These are phyloP conservation scores for Marmota monax DNA, from an alignment of 2,113 vertebrate species.

Conservation along the genomic window DNA sequence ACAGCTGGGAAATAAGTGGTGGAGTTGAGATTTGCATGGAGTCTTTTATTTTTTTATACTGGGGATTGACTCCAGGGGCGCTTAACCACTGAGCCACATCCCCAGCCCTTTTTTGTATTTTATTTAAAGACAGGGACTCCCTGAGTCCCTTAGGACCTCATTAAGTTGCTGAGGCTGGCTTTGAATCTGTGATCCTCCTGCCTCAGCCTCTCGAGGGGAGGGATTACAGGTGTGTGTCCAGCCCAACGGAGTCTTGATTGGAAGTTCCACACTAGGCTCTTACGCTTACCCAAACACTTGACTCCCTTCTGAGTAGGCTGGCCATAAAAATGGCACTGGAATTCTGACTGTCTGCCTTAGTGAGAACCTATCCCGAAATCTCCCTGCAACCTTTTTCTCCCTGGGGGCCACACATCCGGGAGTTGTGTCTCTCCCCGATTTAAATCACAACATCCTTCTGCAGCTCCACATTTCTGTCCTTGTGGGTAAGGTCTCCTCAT, in stretches of 20 bases:
- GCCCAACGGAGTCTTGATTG: no score
- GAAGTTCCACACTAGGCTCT: background rate
- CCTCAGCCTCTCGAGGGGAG: no score
- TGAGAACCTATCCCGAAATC: background rate
- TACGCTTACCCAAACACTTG: background rate
- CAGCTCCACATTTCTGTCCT: background rate
- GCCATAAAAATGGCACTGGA: accelerated
- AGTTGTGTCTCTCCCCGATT: background rate
- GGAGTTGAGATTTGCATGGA: no score
- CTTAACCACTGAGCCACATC: no score
- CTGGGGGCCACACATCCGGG: background rate
- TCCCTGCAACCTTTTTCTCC: background rate
- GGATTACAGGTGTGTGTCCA: no score
- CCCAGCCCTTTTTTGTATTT: no score
- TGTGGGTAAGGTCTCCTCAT: background rate
- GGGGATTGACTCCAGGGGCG: no score
- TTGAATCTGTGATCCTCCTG: no score
- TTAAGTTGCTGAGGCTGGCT: no score
- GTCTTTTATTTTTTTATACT: background rate
- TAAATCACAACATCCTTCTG: background rate
- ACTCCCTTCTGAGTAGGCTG: background rate
- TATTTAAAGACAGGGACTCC: no score
- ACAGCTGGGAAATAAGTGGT: background rate
- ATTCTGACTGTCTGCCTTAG: background rate
- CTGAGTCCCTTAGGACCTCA: no score